phyloP scores from a whole-genome alignment of 2,888 invertebrate genomes.

The Fragum whitleyi region DNA sequence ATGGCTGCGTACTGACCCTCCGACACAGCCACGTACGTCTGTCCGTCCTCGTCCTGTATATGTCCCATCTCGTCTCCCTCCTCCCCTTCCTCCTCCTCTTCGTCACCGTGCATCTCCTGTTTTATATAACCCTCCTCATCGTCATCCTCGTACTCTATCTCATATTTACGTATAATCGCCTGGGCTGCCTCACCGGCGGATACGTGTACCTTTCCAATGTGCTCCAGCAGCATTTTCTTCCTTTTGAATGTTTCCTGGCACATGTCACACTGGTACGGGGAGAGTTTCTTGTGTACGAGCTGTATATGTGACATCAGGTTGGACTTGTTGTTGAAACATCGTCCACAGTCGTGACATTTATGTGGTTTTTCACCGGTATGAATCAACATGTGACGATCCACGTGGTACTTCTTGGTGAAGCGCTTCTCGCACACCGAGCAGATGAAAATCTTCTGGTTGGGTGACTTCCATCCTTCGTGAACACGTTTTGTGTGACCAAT shows the following conservation, averaged over 20 bases:
- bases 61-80: slow-evolving; percentile 65
- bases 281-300: slow-evolving; percentile 80
- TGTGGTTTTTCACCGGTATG: slow-evolving; percentile 82
- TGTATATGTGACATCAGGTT: slow-evolving; percentile 83
- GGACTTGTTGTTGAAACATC: slow-evolving; percentile 83
- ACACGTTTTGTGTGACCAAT: slow-evolving; percentile 83
- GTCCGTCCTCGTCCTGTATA: slow-evolving; percentile 64
- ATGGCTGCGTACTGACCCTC: slow-evolving; percentile 72
- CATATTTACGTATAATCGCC: slow-evolving; percentile 78
- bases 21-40: slow-evolving; percentile 67
- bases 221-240: slow-evolving; percentile 80
- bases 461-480: slow-evolving; percentile 82
- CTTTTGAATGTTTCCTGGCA: slow-evolving; percentile 82
- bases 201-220: slow-evolving; percentile 80
- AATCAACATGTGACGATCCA: slow-evolving; percentile 81
- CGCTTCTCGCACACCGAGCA: slow-evolving; percentile 83
- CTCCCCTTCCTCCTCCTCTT: slow-evolving; percentile 60
- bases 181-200: slow-evolving; percentile 80
- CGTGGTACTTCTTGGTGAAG: slow-evolving; percentile 83
- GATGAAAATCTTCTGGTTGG: slow-evolving; percentile 83
- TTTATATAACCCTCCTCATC: slow-evolving; percentile 66
- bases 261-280: slow-evolving; percentile 82
- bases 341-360: slow-evolving; percentile 82
- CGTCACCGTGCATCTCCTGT: slow-evolving; percentile 44
- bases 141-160: slow-evolving; percentile 78